Percentiles rank a stretch among this genome's conserved stretches.
phyloP scores from a whole-genome alignment of 2,797 vertebrate genomes.

The Girardinus metallicus region DNA sequence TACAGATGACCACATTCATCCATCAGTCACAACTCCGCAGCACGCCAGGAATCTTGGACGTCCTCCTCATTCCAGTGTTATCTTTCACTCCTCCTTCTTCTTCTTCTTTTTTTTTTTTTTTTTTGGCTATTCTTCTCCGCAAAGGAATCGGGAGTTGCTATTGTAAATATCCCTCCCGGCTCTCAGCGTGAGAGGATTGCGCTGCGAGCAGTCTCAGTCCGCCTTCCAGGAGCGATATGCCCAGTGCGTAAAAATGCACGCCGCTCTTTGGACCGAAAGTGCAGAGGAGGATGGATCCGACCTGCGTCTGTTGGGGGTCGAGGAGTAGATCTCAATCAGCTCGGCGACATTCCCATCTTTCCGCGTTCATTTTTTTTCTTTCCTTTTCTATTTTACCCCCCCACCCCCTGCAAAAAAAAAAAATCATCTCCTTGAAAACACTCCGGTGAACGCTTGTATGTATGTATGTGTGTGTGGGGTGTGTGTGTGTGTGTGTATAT shows the following conservation, averaged over 20 bases:
- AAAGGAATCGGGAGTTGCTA: constrained; percentile 59
- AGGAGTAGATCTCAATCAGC: constrained; percentile 37
- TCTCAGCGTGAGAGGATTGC: constrained; percentile 58
- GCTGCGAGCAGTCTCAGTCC: constrained; percentile 61
- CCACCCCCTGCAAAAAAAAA: no score
- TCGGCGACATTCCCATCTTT: constrained; percentile 43
- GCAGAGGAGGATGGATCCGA: constrained; percentile 23
- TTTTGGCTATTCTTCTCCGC: constrained; percentile 48
- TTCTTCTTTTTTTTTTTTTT: not conserved
- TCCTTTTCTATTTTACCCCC: not conserved
- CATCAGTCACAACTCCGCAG: constrained; percentile 76
- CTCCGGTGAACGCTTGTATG: not conserved
- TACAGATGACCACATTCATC: constrained; percentile 75
- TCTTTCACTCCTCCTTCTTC: constrained; percentile 62
- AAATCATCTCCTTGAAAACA: constrained; percentile 10
- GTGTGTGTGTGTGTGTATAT: constrained; percentile 17
- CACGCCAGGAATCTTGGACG: constrained; percentile 68
- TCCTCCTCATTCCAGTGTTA: constrained; percentile 74
- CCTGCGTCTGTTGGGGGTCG: constrained; percentile 22
- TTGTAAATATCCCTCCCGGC: constrained; percentile 69
- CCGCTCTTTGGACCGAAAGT: constrained; percentile 22
- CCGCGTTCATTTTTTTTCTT: not conserved
- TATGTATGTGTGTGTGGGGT: constrained; percentile 26
- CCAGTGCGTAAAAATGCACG: constrained; percentile 42
- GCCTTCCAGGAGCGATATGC: constrained; percentile 44